Conservation (phyloP, 2,113 vertebrate genomes). For the Macquaria ambigua region DNA sequence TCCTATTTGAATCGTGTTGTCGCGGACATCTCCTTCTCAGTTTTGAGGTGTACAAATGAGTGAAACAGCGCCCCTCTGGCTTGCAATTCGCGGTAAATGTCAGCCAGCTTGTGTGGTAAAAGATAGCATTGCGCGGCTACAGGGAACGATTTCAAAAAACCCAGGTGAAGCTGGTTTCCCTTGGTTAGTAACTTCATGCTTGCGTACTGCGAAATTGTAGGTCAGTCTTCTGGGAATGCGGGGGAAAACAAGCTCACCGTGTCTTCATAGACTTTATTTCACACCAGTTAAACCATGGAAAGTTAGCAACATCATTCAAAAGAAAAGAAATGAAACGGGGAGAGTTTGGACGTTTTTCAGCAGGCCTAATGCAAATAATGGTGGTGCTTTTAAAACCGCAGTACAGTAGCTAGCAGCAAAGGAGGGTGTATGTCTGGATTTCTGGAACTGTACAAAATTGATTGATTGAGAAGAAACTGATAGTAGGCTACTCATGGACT, state of each 20-base stretch:
- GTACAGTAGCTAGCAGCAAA: background rate
- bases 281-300: background rate
- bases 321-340: background rate
- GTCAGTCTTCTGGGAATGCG: background rate
- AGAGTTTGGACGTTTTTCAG: background rate
- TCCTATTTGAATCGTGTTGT: too few species aligned
- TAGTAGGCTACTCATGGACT: background rate
- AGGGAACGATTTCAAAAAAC: background rate
- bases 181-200: constrained; percentile 1
- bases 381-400: too few species aligned
- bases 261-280: too few species aligned
- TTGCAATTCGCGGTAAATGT: background rate
- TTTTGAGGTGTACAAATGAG: background rate
- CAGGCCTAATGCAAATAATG: too few species aligned
- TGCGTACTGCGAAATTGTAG: background rate
- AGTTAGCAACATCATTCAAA: background rate
- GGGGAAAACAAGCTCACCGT: too few species aligned
- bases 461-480: background rate
- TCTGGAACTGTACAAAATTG: background rate
- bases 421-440: background rate
- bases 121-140: background rate
- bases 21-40: too few species aligned
- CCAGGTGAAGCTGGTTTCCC: constrained; percentile 7
- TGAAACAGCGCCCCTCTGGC: background rate
- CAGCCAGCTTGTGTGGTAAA: constrained; percentile 1